A percentile compares a stretch with the other conserved stretches of the same genome.
These are phyloP conservation scores for Leptopilina boulardi DNA, from an alignment of 1,140 invertebrate species.

Conservation along the genomic window DNA sequence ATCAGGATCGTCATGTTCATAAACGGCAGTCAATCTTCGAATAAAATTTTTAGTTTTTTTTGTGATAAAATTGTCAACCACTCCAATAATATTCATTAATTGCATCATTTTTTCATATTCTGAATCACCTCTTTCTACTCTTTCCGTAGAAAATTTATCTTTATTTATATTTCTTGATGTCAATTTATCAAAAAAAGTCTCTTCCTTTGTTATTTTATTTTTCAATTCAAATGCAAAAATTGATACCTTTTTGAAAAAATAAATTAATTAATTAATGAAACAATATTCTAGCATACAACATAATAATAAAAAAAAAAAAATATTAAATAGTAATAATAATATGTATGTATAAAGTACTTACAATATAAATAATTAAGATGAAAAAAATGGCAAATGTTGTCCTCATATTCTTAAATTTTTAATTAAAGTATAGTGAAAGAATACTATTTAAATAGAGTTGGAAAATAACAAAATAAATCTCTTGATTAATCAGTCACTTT, in stretches of 20 bases:
- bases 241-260: not conserved
- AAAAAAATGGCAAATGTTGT: not conserved
- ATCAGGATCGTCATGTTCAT: constrained; percentile 54
- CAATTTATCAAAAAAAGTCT: constrained; percentile 9
- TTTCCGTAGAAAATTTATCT: constrained; percentile 36
- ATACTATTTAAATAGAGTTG: not conserved
- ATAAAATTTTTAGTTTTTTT: constrained; percentile 62
- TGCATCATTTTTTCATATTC: constrained; percentile 65
- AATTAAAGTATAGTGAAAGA: not conserved
- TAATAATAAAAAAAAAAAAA: not conserved
- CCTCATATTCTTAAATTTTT: not conserved
- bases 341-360: not conserved
- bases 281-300: not conserved
- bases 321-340: no score
- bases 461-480: not conserved
- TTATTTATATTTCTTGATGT: not conserved
- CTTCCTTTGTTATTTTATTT: not conserved
- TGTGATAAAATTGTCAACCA: constrained; percentile 64
- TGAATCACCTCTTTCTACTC: constrained; percentile 55
- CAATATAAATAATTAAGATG: not conserved
- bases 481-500: not conserved
- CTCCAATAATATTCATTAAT: constrained; percentile 63
- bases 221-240: not conserved
- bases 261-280: not conserved
- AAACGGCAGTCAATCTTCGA: constrained; percentile 60